phyloP scores from a whole-genome alignment of 2,113 vertebrate genomes.

The Gadus macrocephalus region DNA sequence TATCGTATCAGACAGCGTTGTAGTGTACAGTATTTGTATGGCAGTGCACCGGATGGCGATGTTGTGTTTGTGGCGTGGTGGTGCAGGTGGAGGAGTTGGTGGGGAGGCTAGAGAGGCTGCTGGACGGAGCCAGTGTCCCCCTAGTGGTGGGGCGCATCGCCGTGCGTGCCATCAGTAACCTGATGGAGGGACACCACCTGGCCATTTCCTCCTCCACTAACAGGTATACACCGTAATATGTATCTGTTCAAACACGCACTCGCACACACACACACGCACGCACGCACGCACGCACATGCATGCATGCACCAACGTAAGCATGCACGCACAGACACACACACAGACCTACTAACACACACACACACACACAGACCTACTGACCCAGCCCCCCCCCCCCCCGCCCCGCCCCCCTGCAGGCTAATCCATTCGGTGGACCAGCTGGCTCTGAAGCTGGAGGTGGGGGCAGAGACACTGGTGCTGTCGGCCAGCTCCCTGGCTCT shows the following conservation, averaged over 20 bases:
- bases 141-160: slow-evolving; percentile 42
- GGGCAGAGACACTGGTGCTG: slow-evolving; percentile 56
- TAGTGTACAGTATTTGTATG: too few species aligned
- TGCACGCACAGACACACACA: neutral
- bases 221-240: slow-evolving; percentile 65
- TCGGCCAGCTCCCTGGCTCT: slow-evolving; percentile 77
- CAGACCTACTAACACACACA: too few species aligned
- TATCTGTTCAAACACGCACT: neutral
- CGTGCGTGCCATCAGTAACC: slow-evolving; percentile 72
- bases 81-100: slow-evolving; percentile 69
- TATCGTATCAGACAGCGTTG: too few species aligned
- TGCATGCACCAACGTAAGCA: too few species aligned
- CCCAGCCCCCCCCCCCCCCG: neutral
- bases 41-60: too few species aligned
- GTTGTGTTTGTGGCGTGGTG: neutral
- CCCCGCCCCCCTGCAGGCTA: slow-evolving; percentile 70
- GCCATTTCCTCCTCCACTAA: slow-evolving; percentile 72
- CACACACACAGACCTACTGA: neutral
- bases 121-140: slow-evolving; percentile 63
- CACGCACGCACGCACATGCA: neutral
- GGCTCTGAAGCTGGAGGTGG: slow-evolving; percentile 78
- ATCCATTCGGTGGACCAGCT: slow-evolving; percentile 80
- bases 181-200: slow-evolving; percentile 68
- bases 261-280: neutral
- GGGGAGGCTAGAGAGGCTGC: slow-evolving; percentile 72